Evolutionary conservation across 2,888 invertebrate species (phyloP).

Genomic region (Mesorhabditis belari): DNA sequence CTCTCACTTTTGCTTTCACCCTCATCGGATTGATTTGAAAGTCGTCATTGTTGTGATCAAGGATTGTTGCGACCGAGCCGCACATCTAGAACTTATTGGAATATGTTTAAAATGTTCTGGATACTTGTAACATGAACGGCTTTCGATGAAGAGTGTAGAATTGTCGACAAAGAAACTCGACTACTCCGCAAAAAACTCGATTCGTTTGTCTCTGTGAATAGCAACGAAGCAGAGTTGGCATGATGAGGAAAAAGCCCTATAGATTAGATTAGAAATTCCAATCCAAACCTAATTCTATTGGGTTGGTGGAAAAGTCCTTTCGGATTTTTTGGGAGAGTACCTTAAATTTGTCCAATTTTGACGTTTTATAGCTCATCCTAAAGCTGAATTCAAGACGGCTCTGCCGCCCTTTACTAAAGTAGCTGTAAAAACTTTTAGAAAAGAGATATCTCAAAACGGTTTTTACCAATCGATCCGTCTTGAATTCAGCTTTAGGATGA

Average conservation of each 20-base stretch:
- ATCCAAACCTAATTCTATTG: background rate
- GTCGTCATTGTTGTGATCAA: conserved; percentile 69
- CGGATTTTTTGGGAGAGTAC: no score
- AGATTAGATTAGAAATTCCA: background rate
- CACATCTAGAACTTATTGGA: conserved; percentile 68
- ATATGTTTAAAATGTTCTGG: conserved; percentile 43
- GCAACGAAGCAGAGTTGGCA: conserved; percentile 90
- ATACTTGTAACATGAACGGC: conserved; percentile 80
- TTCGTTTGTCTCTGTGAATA: conserved; percentile 97
- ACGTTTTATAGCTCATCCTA: no score
- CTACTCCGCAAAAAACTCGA: conserved; percentile 82
- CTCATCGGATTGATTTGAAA: conserved; percentile 82
- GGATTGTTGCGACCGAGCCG: conserved; percentile 89
- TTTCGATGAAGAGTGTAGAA: conserved; percentile 95
- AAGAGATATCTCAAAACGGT: no score
- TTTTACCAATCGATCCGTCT: no score
- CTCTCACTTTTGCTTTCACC: conserved; percentile 59
- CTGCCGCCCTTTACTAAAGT: no score
- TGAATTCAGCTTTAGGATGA: no score
- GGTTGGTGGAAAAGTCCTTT: no score
- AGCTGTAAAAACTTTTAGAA: no score
- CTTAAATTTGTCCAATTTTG: no score
- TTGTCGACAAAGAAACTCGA: conserved; percentile 95
- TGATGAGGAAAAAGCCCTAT: conserved; percentile 80
- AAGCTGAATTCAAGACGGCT: no score